Evolutionary conservation across 2,797 vertebrate genomes (phyloP), one percentile per base, ranked within the genome.

Genomic region (Gadopsis marmoratus): DNA sequence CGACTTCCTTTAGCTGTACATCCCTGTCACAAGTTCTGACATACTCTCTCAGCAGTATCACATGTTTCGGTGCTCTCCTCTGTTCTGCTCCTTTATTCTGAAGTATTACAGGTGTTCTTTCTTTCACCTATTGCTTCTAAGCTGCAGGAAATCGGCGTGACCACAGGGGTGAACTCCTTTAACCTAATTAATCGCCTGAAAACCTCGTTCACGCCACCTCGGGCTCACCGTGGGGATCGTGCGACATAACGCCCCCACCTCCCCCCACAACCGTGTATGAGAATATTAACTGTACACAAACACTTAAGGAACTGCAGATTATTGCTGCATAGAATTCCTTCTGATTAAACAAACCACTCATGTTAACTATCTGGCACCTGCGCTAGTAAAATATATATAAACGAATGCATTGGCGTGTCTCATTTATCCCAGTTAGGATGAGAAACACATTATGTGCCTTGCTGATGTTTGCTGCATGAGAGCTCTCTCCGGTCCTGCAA

Each of bases 151-250:
- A 31, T 50, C 23, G 35, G 29, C 26, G 51, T 55, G n/a, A 16
- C 6, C 33, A 43, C 6, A 33, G 12, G 10, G 2, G 19, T 64
- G 13, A 13, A 13, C 13, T 41, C 16, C 4, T 55, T 26, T 8
- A 14, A 37, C 53, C 43, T 59, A 51, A 23, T 41, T 5, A 31
- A 33, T 4, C 17, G 21, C 10, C 6, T 6, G n/a, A 11, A 23
- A 3, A 12, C 43, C 26, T 31, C 50, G 23, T 33, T 33, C 3
- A 10, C 1, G 31, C 8, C 4, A 8, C 7, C 39, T 17, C 0
- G 54, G 35, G 31, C 87, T 92, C 74, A 93, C 92, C 86, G 48
- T 17, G 3, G 92, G 92, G 31, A 93, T 92, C 88, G 91, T 84
- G 53, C 90, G 92, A 92, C 92, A 41, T 5, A 58, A n/a, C 41